These are phyloP conservation scores for Hippoglossus stenolepis DNA, from an alignment of 2,113 vertebrate genomes.

Conservation along the genomic window DNA sequence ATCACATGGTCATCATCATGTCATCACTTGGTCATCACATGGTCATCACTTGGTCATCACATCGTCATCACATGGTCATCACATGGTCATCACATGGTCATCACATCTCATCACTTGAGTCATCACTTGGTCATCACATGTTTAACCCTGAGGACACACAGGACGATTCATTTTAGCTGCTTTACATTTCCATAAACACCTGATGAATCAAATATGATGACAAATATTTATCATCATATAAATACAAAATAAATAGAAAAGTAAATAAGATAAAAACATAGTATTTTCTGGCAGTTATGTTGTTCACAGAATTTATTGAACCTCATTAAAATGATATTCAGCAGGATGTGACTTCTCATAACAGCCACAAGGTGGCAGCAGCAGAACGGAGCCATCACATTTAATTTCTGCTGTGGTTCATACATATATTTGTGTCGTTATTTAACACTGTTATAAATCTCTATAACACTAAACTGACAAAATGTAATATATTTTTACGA, in stretches of 20 bases:
- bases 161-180: too few relatives aligned
- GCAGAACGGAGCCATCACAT: neutral
- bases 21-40: too few relatives aligned
- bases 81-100: neutral
- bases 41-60: too few relatives aligned
- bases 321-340: neutral
- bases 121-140: too few relatives aligned
- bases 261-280: too few relatives aligned
- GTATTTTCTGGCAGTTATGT: too few relatives aligned
- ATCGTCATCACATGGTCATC: neutral
- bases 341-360: neutral
- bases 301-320: too few relatives aligned
- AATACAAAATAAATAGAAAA: neutral
- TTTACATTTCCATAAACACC: neutral
- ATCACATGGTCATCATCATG: too few relatives aligned
- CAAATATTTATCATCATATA: neutral
- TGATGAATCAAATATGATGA: neutral
- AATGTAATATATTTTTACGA: too few relatives aligned
- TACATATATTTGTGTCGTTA: neutral
- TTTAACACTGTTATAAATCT: too few relatives aligned
- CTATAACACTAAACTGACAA: too few relatives aligned
- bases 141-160: neutral
- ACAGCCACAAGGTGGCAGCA: slow-evolving; percentile 14
- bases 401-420: neutral
- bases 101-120: too few relatives aligned